Conservation (phyloP, 2,113 vertebrate genomes). For the Tamias sibiricus region DNA sequence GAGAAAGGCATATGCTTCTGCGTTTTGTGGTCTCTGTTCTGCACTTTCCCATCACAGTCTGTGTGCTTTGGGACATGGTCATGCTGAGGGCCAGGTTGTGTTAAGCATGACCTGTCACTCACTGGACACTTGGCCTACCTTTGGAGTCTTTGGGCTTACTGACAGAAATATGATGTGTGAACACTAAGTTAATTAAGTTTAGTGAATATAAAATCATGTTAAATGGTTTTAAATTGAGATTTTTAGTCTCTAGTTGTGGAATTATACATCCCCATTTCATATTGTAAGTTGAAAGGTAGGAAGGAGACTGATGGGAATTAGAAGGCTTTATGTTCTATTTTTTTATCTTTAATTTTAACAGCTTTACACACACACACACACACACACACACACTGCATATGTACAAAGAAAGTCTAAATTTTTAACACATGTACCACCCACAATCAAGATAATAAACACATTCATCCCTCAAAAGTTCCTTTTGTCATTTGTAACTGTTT, state of each 20-base stretch:
- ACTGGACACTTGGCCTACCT: background rate
- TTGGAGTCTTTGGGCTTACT: background rate
- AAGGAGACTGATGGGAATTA: background rate
- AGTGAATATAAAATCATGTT: background rate
- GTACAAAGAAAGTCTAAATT: background rate
- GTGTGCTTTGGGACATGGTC: fast-evolving
- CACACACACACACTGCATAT: too few relatives aligned
- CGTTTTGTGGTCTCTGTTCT: background rate
- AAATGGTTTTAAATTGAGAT: background rate
- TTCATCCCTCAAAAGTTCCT: background rate
- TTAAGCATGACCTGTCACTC: background rate
- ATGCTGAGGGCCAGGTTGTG: fast-evolving
- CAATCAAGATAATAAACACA: background rate
- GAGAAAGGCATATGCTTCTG: background rate
- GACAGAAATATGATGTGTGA: background rate
- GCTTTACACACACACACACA: too few relatives aligned
- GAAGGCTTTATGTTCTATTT: background rate
- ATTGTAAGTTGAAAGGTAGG: background rate
- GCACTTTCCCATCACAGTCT: too few relatives aligned
- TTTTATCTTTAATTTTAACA: background rate
- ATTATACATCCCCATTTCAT: background rate
- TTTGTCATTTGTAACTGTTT: background rate
- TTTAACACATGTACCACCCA: too few relatives aligned
- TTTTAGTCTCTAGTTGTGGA: background rate
- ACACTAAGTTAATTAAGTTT: background rate